Evolutionary conservation across 2,888 invertebrate species (phyloP), one percentile per base, ranked within the genome.

Genomic region (Ectemnius cavifrons): DNA sequence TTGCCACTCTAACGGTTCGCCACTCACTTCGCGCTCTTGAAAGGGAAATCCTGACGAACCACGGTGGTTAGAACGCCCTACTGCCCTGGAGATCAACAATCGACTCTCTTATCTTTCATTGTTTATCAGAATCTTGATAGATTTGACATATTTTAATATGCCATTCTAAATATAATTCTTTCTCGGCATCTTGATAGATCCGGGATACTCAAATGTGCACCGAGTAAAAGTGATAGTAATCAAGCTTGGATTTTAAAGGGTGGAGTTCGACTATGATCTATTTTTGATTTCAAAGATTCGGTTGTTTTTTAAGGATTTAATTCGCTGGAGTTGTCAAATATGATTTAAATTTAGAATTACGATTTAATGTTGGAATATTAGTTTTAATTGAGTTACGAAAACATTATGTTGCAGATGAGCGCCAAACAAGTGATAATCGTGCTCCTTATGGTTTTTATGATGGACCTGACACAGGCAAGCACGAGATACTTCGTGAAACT

Each of bases 401-500:
- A 37, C 16, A 49, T 16, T 74, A 63, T n/a, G 6, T 81, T 85
- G 45, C 85, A 90, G 89, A 90, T 86, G 85, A 82, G 78, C 84
- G 80, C 83, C 77, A 82, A 78, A 75, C 84, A 81, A 79, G 75
- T 78, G 62, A 63, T 84, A 46, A 68, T 73, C 13, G 68, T 88
- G 76, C 80, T 88, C 60, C 78, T 88, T 66, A 66, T 84, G 65
- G 68, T 71, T 60, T 67, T 86, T 71, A 58, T 74, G 56, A 62
- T 82, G 28, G 64, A 60, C 14, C 77, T 70, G n/a, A 60, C 75
- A 13, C 62, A 69, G 16, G 66, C 75, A 47, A 73, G 65, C 56
- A 86, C 88, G 27, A 82, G 84, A 45, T 88, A 84, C 70, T 84
- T 83, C 52, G 73, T 84, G 8, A 84, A 87, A 72, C 76, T 83